Percentiles rank a stretch among this genome's conserved stretches.
phyloP scores from a whole-genome alignment of 2,888 invertebrate genomes.

The Asteroscopus sphinx region DNA sequence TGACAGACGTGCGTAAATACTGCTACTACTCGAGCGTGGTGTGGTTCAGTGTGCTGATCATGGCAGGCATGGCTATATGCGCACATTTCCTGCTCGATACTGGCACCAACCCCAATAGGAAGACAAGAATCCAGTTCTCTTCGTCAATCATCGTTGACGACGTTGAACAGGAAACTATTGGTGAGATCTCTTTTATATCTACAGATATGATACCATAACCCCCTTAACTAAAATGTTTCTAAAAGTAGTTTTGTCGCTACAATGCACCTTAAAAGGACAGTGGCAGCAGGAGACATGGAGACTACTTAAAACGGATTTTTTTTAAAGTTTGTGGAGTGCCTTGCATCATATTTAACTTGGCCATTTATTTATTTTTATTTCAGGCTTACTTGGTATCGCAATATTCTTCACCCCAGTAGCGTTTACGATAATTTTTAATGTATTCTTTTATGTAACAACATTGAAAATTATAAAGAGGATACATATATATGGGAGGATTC shows the following conservation, averaged over 20 bases:
- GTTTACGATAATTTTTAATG: constrained; percentile 93
- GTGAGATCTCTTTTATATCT: constrained; percentile 69
- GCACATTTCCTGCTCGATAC: constrained; percentile 95
- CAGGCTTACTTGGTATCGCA: constrained; percentile 94
- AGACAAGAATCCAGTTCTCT: constrained; percentile 79
- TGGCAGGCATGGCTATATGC: constrained; percentile 94
- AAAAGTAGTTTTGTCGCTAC: no score
- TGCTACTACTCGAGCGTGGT: constrained; percentile 96
- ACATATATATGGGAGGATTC: constrained; percentile 95
- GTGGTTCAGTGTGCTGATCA: constrained; percentile 93
- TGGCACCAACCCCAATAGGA: constrained; percentile 86
- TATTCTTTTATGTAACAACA: constrained; percentile 95
- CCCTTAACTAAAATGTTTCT: no score
- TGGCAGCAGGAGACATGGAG: no score
- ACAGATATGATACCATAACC: no score
- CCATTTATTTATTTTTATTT: constrained; percentile 53
- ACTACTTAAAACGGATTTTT: no score
- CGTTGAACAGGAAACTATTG: constrained; percentile 93
- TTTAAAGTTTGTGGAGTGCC: no score
- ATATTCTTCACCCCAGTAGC: constrained; percentile 96
- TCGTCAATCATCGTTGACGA: constrained; percentile 86
- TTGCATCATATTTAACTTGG: no score
- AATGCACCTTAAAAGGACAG: no score
- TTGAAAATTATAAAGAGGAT: constrained; percentile 94
- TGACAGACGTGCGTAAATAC: constrained; percentile 96